These are phyloP conservation scores for Synergus gifuensis DNA, from an alignment of 2,888 invertebrate species.

Conservation along the genomic window DNA sequence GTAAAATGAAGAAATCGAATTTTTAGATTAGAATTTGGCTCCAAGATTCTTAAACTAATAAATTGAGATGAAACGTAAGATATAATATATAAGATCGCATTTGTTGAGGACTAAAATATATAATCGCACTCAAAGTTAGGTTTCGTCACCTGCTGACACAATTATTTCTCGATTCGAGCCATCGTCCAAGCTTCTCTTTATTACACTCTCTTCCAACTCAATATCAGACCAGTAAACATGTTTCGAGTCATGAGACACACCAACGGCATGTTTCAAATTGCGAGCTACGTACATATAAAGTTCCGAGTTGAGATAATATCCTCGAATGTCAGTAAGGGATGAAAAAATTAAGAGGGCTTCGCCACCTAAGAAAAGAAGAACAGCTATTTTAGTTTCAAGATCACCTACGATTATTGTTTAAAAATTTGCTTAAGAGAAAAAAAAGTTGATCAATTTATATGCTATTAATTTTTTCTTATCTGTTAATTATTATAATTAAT, in stretches of 20 bases:
- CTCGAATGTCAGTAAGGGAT: slow-evolving; percentile 83
- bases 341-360: slow-evolving; percentile 86
- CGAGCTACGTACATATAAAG: slow-evolving; percentile 78
- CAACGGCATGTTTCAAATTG: slow-evolving; percentile 82
- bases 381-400: background rate
- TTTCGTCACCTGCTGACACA: slow-evolving; percentile 73
- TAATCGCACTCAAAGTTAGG: background rate
- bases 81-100: background rate
- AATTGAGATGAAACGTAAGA: background rate
- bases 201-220: slow-evolving; percentile 84
- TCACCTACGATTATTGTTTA: background rate
- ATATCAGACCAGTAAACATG: slow-evolving; percentile 90
- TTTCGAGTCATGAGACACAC: slow-evolving; percentile 85
- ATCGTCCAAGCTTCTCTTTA: slow-evolving; percentile 83
- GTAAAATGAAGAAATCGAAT: too few relatives aligned
- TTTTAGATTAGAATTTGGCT: too few relatives aligned
- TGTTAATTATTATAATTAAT: slow-evolving; percentile 7
- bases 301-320: slow-evolving; percentile 81
- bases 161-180: slow-evolving; percentile 82
- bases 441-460: background rate
- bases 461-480: background rate
- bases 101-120: background rate
- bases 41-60: background rate
- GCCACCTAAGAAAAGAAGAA: slow-evolving; percentile 77
- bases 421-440: background rate